These are phyloP conservation scores for Heliconius cydno DNA, from an alignment of 2,888 invertebrate genomes.

Conservation along the genomic window DNA sequence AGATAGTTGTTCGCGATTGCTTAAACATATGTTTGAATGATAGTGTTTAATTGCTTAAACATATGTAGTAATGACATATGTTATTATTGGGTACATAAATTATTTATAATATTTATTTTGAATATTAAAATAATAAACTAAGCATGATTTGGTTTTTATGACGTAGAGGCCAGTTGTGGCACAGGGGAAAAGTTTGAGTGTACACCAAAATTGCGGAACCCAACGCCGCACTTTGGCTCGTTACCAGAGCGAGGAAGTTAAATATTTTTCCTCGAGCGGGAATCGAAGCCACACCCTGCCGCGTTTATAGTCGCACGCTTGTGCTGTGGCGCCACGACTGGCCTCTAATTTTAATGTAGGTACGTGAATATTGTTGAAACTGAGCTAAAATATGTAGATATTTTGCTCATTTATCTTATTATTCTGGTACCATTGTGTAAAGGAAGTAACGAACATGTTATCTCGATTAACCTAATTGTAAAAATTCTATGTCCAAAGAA, in stretches of 20 bases:
- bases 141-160: neutral
- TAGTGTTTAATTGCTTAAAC: neutral
- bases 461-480: slow-evolving; percentile 9
- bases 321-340: no score
- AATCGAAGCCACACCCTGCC: no score
- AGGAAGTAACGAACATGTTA: neutral
- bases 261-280: no score
- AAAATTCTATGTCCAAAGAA: neutral
- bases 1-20: slow-evolving; percentile 7
- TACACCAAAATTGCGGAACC: no score
- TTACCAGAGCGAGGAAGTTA: no score
- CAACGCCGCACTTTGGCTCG: no score
- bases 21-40: neutral
- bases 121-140: no score
- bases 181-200: no score
- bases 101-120: neutral
- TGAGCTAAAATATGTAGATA: neutral
- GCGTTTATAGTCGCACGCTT: no score
- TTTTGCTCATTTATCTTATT: neutral
- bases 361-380: neutral
- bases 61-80: neutral
- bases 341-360: neutral
- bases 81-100: neutral
- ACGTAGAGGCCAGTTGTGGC: no score
- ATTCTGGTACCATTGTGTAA: slow-evolving; percentile 1